Percentiles rank a stretch among this genome's conserved stretches.
phyloP scores from a whole-genome alignment of 2,797 vertebrate genomes.

The Danio aesculapii region DNA sequence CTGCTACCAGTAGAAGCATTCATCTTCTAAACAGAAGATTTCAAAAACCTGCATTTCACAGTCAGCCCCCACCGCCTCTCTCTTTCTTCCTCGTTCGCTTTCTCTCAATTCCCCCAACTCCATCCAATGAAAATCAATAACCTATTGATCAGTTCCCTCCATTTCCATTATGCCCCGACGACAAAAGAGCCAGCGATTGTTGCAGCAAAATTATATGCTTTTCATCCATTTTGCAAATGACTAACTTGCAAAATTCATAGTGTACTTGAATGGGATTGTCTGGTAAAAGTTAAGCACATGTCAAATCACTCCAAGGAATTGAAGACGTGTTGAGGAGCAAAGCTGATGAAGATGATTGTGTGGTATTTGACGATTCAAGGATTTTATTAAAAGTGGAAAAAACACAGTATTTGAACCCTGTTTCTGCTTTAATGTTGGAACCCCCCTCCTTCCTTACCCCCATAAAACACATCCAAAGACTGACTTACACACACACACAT shows the following conservation, averaged over 20 bases:
- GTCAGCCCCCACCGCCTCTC: slow-evolving; percentile 65
- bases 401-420: slow-evolving; percentile 30
- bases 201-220: slow-evolving; percentile 77
- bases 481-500: slow-evolving; percentile 66
- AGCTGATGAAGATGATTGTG: slow-evolving; percentile 32
- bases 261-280: slow-evolving; percentile 36
- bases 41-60: slow-evolving; percentile 80
- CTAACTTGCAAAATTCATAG: slow-evolving; percentile 74
- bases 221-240: slow-evolving; percentile 75
- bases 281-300: slow-evolving; percentile 43
- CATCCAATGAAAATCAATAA: slow-evolving; percentile 83
- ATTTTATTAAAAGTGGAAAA: slow-evolving; percentile 47
- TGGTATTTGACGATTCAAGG: slow-evolving; percentile 30
- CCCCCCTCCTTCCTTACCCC: slow-evolving; percentile 20
- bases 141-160: slow-evolving; percentile 86
- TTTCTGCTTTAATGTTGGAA: slow-evolving; percentile 49
- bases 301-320: slow-evolving; percentile 24
- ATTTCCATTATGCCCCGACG: slow-evolving; percentile 84
- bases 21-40: slow-evolving; percentile 83
- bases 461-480: slow-evolving; percentile 52
- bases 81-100: slow-evolving; percentile 77
- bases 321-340: slow-evolving; percentile 20
- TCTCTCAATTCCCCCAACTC: slow-evolving; percentile 84
- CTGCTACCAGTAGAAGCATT: slow-evolving; percentile 79
- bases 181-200: slow-evolving; percentile 81